Evolutionary conservation across 2,888 invertebrate genomes (phyloP).

Genomic region (Corbicula japonica): DNA sequence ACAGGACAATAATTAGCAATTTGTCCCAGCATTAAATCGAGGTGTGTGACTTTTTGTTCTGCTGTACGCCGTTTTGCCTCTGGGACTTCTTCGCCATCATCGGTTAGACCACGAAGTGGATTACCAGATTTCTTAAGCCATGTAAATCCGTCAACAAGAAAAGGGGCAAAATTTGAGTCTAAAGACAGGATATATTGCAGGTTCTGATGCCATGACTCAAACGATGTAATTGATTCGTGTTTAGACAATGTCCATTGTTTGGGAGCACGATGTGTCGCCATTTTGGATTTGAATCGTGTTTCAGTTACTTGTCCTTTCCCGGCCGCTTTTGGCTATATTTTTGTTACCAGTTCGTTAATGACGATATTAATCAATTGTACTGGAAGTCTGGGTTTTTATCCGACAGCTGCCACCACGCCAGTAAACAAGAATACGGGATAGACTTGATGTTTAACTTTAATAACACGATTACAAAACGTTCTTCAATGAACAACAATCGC

Average conservation of each 20-base stretch:
- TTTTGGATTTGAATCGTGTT: too few species aligned
- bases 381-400: too few species aligned
- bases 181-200: conserved; percentile 36
- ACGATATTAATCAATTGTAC: too few species aligned
- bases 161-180: conserved; percentile 41
- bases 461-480: too few species aligned
- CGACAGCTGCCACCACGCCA: too few species aligned
- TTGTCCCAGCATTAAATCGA: conserved; percentile 67
- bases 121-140: conserved; percentile 21
- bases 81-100: conserved; percentile 45
- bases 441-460: too few species aligned
- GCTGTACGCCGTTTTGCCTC: conserved; percentile 38
- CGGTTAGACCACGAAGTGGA: conserved; percentile 17
- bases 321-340: too few species aligned
- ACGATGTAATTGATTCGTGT: conserved; percentile 56
- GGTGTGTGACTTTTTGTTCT: conserved; percentile 49
- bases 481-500: too few species aligned
- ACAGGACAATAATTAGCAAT: conserved; percentile 68
- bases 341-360: too few species aligned
- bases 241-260: conserved; percentile 55
- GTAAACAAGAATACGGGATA: too few species aligned
- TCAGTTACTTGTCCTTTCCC: too few species aligned
- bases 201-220: conserved; percentile 57
- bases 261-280: too few species aligned
- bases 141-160: conserved; percentile 27